Conservation (phyloP, 2,113 vertebrate species). For the Pseudopipra pipra region DNA sequence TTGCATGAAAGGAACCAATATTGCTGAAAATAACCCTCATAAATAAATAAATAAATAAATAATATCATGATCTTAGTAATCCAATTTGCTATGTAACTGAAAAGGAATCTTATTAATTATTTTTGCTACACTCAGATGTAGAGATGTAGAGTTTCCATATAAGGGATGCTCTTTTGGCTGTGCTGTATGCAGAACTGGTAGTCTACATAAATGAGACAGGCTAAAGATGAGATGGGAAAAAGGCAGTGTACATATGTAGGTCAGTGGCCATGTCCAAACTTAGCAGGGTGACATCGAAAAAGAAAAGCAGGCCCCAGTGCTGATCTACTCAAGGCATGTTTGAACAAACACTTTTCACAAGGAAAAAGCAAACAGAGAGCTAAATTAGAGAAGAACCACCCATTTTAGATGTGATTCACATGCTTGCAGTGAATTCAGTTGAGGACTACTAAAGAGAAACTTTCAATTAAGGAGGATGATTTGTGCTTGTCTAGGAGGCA, state of each 20-base stretch:
- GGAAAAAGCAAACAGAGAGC: neutral
- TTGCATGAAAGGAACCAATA: neutral
- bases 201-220: neutral
- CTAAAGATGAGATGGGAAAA: neutral
- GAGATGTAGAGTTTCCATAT: neutral
- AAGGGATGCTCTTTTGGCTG: neutral
- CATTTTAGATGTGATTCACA: neutral
- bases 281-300: accelerated
- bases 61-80: neutral
- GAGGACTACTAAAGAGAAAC: neutral
- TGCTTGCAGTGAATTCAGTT: neutral
- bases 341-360: neutral
- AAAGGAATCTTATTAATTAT: neutral
- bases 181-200: neutral
- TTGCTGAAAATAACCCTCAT: neutral
- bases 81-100: neutral
- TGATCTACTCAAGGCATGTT: neutral
- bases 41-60: constrained; percentile 23
- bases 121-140: neutral
- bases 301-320: neutral
- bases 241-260: too few species aligned
- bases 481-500: neutral
- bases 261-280: neutral
- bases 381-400: neutral
- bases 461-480: neutral